Percentiles rank a stretch among this genome's conserved stretches.
Conservation (phyloP, 2,113 vertebrate genomes). For the Grantiella picta region DNA sequence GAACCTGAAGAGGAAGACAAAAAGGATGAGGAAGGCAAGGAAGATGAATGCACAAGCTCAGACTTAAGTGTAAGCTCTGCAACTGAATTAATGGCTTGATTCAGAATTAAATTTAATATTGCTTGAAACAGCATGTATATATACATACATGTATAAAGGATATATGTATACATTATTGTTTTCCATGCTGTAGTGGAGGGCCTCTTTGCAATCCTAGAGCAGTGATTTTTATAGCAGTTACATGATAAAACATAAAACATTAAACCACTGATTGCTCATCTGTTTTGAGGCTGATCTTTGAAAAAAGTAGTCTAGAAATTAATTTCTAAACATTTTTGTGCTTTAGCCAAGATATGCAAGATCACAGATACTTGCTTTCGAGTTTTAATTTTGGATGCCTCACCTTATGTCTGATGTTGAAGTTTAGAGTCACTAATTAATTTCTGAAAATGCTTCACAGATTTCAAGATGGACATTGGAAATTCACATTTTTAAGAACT, state of each 20-base stretch:
- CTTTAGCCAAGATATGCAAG: not conserved
- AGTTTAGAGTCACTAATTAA: not conserved
- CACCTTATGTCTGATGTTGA: not conserved
- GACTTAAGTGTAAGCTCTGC: constrained; percentile 78
- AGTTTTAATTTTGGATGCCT: not conserved
- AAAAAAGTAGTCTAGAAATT: not conserved
- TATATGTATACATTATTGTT: not conserved
- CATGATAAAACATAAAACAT: not conserved
- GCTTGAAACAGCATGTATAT: not conserved
- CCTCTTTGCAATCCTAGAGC: not conserved
- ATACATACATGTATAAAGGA: not conserved
- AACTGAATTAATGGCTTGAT: not conserved
- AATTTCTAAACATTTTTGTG: not conserved
- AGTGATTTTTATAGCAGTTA: not conserved
- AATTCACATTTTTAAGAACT: not conserved
- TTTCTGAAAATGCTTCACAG: not conserved
- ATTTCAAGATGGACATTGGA: not conserved
- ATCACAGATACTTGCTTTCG: not conserved
- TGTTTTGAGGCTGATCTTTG: not conserved
- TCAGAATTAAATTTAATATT: not conserved
- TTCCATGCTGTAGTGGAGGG: not conserved
- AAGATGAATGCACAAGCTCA: constrained; percentile 71
- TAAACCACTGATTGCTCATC: not conserved
- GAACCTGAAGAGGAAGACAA: constrained; percentile 72
- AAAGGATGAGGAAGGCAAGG: constrained; percentile 65